phyloP scores from a whole-genome alignment of 2,113 vertebrate species.

The Cebus imitator region DNA sequence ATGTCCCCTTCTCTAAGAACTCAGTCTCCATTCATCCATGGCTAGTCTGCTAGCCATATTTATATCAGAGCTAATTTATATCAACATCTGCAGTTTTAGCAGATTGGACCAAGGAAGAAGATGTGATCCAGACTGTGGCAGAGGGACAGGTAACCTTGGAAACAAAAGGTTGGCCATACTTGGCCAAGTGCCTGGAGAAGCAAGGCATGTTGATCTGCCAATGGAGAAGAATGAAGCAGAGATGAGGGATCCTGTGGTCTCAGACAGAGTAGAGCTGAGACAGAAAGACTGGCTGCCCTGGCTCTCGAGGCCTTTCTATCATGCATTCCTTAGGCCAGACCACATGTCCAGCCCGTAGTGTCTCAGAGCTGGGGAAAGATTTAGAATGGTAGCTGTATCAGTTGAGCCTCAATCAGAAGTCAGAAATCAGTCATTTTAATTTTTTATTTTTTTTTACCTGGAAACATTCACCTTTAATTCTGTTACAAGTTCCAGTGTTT shows the following conservation, averaged over 20 bases:
- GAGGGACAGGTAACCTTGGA: not conserved
- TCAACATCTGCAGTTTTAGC: not conserved
- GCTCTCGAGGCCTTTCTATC: not conserved
- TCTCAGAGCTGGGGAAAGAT: not conserved
- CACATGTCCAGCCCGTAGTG: not conserved
- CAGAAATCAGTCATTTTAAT: not conserved
- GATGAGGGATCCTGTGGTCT: not conserved
- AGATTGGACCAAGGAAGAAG: not conserved
- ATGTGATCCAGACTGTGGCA: not conserved
- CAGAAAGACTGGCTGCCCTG: not conserved
- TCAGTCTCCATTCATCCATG: not conserved
- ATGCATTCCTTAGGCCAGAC: not conserved
- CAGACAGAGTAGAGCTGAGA: not conserved
- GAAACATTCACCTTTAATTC: constrained; percentile 6
- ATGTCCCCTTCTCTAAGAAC: not conserved
- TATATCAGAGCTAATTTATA: not conserved
- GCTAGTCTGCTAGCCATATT: not conserved
- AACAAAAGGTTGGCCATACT: not conserved
- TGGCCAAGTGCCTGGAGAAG: not conserved
- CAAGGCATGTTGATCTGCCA: not conserved
- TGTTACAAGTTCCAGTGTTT: not conserved
- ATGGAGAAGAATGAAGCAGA: not conserved
- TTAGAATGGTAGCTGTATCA: not conserved
- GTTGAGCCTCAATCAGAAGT: not conserved
- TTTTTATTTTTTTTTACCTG: not conserved